These are phyloP conservation scores for Leptinotarsa peninsularis DNA, from an alignment of 2,888 invertebrate genomes.

Conservation along the genomic window DNA sequence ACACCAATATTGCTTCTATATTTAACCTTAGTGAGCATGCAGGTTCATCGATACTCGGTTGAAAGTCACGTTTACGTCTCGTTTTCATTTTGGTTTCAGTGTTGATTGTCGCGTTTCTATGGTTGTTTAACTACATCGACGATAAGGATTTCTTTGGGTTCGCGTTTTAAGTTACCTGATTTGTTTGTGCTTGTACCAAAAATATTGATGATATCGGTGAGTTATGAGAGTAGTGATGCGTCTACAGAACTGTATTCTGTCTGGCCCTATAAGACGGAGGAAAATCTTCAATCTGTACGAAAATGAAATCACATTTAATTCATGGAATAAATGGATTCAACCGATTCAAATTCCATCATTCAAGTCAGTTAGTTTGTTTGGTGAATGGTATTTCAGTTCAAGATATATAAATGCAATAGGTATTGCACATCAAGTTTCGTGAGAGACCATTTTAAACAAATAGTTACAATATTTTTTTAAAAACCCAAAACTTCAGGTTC, in stretches of 20 bases:
- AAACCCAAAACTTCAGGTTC: too few species aligned
- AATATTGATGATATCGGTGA: not conserved
- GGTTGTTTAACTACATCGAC: not conserved
- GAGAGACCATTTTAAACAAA: too few species aligned
- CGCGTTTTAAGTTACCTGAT: not conserved
- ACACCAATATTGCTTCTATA: slow-evolving; percentile 18
- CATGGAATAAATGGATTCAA: too few species aligned
- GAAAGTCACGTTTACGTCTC: not conserved
- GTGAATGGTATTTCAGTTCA: too few species aligned
- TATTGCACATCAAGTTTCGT: too few species aligned
- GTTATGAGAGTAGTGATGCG: not conserved
- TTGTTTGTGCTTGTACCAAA: not conserved
- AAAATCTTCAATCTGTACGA: too few species aligned
- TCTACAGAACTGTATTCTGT: not conserved
- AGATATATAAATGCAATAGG: too few species aligned
- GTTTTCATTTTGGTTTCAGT: not conserved
- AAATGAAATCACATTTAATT: too few species aligned
- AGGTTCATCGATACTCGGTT: not conserved
- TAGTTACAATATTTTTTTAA: too few species aligned
- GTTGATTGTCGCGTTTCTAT: not conserved
- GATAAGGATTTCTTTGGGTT: not conserved
- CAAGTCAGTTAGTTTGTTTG: too few species aligned
- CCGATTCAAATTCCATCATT: too few species aligned
- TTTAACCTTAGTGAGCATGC: not conserved
- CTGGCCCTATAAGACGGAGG: not conserved